Base-by-base conservation (phyloP, 2,797 vertebrate genomes). In the Enoplosus armatus region DNA sequence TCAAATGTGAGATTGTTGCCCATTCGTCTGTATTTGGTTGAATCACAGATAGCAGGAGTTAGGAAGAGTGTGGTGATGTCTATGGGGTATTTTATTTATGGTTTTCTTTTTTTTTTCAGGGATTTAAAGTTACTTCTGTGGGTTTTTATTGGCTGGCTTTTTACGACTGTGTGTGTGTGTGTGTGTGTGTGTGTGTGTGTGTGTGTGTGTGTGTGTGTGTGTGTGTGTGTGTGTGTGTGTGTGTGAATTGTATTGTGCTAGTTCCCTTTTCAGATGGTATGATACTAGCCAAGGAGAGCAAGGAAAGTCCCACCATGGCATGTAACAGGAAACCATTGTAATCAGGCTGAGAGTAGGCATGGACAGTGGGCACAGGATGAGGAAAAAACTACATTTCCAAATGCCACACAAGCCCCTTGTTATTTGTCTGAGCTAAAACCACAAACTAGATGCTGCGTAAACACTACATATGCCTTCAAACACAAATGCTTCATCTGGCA, bases 271-370 rank as follows among this genome's bases (percentile, higher is more conserved):
- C 24, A 48, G 12, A 72, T 71, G 26, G 48, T 45, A 3, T 53
- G 43, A 80, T 59, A 56, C 8, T 27, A 27, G 20, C 41, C 53
- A 79, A 61, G 67, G 59, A 85, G 77, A 88, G 64, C 14, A 76
- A 84, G 89, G 84, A 90, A 94, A 93, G 79, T 88, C 89, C 85
- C 88, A 63, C 8, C 18, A 63, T 45, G 45, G 50, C 72, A 58
- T 74, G 24, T 82, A 87, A 81, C 80, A 83, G 87, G 85, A 92
- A 89, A 77, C 69, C 27, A 55, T 55, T 83, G 51, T 78, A 58
- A 85, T 71, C 73, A 58, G 58, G 22, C 67, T 37, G 41, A 60
- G 39, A 50, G 68, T 43, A 33, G 24, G 18, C 29, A 45, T 63
- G 39, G 51, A 62, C n/a, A 51, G 41, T 65, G 43, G 70, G 50